Evolutionary conservation across 2,888 invertebrate genomes (phyloP).

Genomic region (Colostygia pectinataria): DNA sequence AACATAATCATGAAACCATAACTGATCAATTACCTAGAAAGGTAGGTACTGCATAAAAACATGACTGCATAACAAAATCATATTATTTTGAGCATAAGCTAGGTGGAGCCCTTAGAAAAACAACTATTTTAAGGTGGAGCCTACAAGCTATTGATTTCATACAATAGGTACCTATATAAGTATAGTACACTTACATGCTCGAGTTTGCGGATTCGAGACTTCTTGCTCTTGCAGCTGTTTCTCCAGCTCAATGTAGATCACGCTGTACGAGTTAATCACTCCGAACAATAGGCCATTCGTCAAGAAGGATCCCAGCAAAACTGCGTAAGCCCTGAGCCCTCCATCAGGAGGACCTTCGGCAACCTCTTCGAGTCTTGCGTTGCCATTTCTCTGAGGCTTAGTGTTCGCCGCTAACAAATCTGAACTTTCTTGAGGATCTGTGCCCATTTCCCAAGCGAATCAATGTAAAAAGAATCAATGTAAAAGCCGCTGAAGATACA

Average conservation of each 20-base stretch:
- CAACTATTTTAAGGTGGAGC: too few relatives aligned
- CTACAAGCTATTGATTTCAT: neutral
- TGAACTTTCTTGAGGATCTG: constrained; percentile 58
- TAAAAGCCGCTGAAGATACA: constrained; percentile 31
- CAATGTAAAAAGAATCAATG: constrained; percentile 32
- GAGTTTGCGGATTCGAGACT: constrained; percentile 88
- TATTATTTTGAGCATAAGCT: too few relatives aligned
- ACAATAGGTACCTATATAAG: neutral
- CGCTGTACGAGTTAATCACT: constrained; percentile 94
- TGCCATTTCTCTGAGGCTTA: constrained; percentile 52
- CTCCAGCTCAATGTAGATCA: constrained; percentile 88
- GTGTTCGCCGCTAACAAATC: constrained; percentile 55
- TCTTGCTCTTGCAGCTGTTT: constrained; percentile 85
- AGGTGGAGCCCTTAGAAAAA: too few relatives aligned
- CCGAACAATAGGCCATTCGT: constrained; percentile 96
- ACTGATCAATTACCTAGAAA: neutral
- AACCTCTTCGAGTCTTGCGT: constrained; percentile 36
- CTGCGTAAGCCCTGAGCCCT: constrained; percentile 90
- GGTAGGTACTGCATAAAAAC: neutral
- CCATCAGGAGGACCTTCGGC: constrained; percentile 86
- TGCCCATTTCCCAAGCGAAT: constrained; percentile 50
- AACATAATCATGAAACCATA: neutral
- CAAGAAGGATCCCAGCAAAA: constrained; percentile 92
- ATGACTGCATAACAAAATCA: too few relatives aligned
- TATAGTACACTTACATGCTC: constrained; percentile 88